A percentile compares a stretch with the other conserved stretches of the same genome.
Conservation (phyloP, 2,113 vertebrate genomes). For the Hymenochirus boettgeri region DNA sequence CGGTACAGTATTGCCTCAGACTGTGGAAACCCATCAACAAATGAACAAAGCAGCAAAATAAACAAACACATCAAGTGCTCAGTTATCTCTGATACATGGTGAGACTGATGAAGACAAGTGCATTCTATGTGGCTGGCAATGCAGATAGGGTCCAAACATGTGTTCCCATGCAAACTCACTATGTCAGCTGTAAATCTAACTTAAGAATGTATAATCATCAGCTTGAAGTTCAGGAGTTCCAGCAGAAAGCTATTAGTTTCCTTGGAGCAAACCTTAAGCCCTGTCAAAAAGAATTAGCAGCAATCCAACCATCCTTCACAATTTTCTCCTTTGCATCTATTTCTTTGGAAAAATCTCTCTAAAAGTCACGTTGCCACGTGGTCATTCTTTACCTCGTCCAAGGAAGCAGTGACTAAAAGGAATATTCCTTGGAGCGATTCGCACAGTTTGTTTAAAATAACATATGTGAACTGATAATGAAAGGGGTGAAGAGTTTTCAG, state of each 20-base stretch:
- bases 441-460: slow-evolving; percentile 6
- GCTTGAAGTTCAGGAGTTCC: slow-evolving; percentile 1
- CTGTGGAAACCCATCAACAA: no score
- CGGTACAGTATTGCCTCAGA: no score
- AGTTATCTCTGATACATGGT: background rate
- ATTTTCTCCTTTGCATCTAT: slow-evolving; percentile 36
- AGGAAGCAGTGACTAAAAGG: slow-evolving; percentile 33
- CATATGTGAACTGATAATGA: slow-evolving; percentile 3
- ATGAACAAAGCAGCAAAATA: no score
- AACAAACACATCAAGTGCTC: background rate
- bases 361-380: slow-evolving; percentile 1
- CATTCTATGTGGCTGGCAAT: background rate
- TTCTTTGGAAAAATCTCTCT: slow-evolving; percentile 28
- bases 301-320: slow-evolving; percentile 34
- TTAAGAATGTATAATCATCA: slow-evolving; percentile 29
- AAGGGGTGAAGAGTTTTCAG: background rate
- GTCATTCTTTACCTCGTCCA: slow-evolving; percentile 26
- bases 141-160: background rate
- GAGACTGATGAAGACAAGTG: slow-evolving; percentile 11
- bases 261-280: slow-evolving; percentile 7
- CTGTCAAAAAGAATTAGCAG: slow-evolving; percentile 31
- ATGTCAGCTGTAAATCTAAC: slow-evolving; percentile 27
- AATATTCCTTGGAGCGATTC: slow-evolving; percentile 8
- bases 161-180: slow-evolving; percentile 21
- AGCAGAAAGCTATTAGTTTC: slow-evolving; percentile 18